Evolutionary conservation across 2,888 invertebrate genomes (phyloP), one percentile per base, ranked within the genome.

Genomic region (Melipona beecheii): DNA sequence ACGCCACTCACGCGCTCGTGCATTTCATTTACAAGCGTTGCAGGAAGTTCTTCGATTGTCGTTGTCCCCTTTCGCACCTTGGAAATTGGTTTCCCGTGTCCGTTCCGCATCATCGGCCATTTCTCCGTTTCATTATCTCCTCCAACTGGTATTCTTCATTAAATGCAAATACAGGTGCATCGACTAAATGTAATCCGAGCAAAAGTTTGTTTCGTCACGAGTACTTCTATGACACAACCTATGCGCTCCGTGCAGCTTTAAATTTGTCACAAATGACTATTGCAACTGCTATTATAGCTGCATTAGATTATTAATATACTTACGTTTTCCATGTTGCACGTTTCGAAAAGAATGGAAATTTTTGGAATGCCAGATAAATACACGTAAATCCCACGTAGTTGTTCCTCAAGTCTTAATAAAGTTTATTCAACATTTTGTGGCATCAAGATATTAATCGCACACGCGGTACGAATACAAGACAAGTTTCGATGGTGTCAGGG

Each of bases 11-110:
- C 81, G 83, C 54, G 52, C 65, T 49, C 80, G 74, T 85, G 78
- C 69, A 56, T 79, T 85, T 86, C 85, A 75, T 83, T 84, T 86
- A 88, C 87, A 86, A 79, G 74, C 85, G 70, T 76, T 54, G 66
- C 68, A 82, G 62, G 43, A 83, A 81, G 75, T 85, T 81, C 74
- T 74, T 73, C 65, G 78, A 84, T 83, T 31, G 75, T n/a, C n/a
- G n/a, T 64, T 60, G 72, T 3, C 50, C 66, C 58, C 27, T 58
- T 31, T 52, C 52, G 21, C 70, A 54, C 70, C 76, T 83, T 79
- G 72, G 76, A 83, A 83, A 84, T 84, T 84, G 84, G 79, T 84
- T 84, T 84, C 36, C 68, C 84, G 79, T 76, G 84, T 84, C 75
- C 54, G 17, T 0, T 21, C n/a, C 66, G 24, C 75, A 54, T 31